Evolutionary conservation across 1,140 invertebrate genomes (phyloP).

Genomic region (Atta texana): DNA sequence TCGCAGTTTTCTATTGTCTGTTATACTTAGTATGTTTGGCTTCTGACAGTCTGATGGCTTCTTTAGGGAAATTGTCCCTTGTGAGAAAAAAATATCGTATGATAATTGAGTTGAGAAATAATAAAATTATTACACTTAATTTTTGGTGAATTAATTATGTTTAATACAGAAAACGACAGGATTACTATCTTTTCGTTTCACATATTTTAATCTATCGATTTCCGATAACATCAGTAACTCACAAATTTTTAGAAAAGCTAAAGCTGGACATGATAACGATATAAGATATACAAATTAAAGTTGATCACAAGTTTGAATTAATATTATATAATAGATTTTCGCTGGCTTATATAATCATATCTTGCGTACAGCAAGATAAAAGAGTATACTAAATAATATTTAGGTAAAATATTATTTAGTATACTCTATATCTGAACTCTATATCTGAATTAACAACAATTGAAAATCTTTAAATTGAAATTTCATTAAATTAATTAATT

Average conservation of each 20-base stretch:
- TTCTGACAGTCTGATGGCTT: not conserved
- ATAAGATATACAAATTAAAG: not conserved
- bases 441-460: not conserved
- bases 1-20: constrained; percentile 23
- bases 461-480: not conserved
- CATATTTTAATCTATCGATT: constrained; percentile 31
- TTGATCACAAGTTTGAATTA: not conserved
- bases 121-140: constrained; percentile 31
- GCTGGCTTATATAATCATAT: not conserved
- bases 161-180: constrained; percentile 30
- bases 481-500: not conserved
- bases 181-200: not conserved
- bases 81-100: constrained; percentile 8
- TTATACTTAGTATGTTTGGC: not conserved
- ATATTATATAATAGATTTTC: not conserved
- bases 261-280: not conserved
- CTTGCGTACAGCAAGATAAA: not conserved
- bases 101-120: constrained; percentile 10
- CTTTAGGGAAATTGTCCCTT: constrained; percentile 21
- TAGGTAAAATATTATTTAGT: not conserved
- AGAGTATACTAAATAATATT: too few relatives aligned
- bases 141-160: not conserved
- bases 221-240: constrained; percentile 10
- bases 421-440: not conserved
- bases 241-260: not conserved